Evolutionary conservation across 2,888 invertebrate genomes (phyloP).

Genomic region (Eutolmus rufibarbis): DNA sequence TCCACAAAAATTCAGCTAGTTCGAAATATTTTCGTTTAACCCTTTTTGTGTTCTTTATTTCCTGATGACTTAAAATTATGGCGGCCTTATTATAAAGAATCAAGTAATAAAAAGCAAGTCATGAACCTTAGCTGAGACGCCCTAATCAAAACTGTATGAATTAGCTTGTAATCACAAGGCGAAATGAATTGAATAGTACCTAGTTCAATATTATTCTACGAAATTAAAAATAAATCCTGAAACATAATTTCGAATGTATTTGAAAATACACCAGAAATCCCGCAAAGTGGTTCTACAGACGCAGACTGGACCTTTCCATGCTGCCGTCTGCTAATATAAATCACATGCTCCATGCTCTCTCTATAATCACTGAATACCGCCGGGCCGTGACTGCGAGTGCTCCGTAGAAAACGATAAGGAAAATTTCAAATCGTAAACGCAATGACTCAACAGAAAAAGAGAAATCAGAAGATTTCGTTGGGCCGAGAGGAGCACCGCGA

Average conservation of each 20-base stretch:
- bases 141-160: too few species aligned
- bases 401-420: not conserved
- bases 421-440: slow-evolving; percentile 8
- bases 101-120: too few species aligned
- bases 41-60: too few species aligned
- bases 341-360: not conserved
- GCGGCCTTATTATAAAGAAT: too few species aligned
- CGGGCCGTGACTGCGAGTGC: not conserved
- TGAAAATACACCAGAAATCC: not conserved
- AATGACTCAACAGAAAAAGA: slow-evolving; percentile 23
- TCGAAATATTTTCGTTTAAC: too few species aligned
- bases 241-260: not conserved
- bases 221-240: too few species aligned
- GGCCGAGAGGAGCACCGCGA: not conserved
- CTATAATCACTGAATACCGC: not conserved
- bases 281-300: not conserved
- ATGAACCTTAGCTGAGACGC: too few species aligned
- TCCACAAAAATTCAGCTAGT: too few species aligned
- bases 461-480: slow-evolving; percentile 11
- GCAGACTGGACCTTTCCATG: not conserved
- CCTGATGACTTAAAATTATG: too few species aligned
- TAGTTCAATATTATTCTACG: too few species aligned
- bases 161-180: too few species aligned
- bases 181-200: too few species aligned
- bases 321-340: not conserved